A percentile compares a stretch with the other conserved stretches of the same genome.
Evolutionary conservation across 2,888 invertebrate species (phyloP).

Genomic region (Gnatocerus cornutus): DNA sequence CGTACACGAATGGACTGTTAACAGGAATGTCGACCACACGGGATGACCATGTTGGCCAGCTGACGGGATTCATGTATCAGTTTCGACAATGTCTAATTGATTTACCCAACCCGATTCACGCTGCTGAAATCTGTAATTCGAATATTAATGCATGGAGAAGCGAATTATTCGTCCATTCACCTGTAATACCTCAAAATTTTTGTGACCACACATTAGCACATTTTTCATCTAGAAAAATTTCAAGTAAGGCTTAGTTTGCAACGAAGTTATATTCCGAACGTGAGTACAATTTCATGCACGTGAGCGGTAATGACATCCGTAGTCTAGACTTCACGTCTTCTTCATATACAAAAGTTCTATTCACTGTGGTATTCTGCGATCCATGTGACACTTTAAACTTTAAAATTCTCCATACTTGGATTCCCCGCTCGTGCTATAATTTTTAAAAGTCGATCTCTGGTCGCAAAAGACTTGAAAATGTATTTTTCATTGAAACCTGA

Average conservation of each 20-base stretch:
- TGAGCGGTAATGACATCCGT: conserved; percentile 22
- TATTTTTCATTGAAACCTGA: conserved; percentile 45
- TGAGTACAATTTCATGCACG: conserved; percentile 24
- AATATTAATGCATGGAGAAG: conserved; percentile 20
- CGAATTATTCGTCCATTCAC: conserved; percentile 19
- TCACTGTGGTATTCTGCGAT: background rate
- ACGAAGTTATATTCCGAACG: background rate
- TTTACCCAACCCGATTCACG: conserved; percentile 32
- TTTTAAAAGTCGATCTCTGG: background rate
- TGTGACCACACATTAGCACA: background rate
- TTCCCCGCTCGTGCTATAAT: background rate
- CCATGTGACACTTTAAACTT: background rate
- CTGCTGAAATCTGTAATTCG: conserved; percentile 23
- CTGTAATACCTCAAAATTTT: background rate
- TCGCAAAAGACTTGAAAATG: conserved; percentile 29
- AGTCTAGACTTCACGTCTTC: conserved; percentile 14
- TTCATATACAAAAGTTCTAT: conserved; percentile 27
- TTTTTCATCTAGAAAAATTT: background rate
- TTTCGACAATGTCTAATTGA: conserved; percentile 50
- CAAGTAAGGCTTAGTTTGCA: background rate
- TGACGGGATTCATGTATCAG: conserved; percentile 48
- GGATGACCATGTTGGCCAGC: conserved; percentile 41
- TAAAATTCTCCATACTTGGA: background rate
- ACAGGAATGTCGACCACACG: conserved; percentile 46
- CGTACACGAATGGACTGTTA: conserved; percentile 46